Conservation (phyloP, 2,888 invertebrate genomes). For the Drosophila buzzatii region DNA sequence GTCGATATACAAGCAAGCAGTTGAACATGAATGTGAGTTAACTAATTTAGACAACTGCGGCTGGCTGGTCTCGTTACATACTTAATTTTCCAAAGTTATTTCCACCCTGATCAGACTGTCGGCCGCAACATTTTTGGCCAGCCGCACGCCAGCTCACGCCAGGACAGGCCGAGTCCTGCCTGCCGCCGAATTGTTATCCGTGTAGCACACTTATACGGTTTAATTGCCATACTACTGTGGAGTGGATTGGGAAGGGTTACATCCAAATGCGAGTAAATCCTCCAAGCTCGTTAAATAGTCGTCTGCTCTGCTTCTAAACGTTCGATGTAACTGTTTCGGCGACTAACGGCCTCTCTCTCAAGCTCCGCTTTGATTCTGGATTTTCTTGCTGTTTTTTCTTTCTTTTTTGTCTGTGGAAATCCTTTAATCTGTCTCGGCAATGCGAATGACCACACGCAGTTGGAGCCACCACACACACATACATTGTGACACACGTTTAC, state of each 20-base stretch:
- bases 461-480: slow-evolving; percentile 1
- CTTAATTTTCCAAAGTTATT: slow-evolving; percentile 40
- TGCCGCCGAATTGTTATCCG: neutral
- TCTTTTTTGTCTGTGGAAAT: slow-evolving; percentile 42
- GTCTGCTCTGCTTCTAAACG: slow-evolving; percentile 52
- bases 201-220: slow-evolving; percentile 47
- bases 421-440: slow-evolving; percentile 76
- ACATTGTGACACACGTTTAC: slow-evolving; percentile 22
- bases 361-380: slow-evolving; percentile 33
- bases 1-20: slow-evolving; percentile 24
- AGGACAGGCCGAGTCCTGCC: neutral
- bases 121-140: slow-evolving; percentile 42
- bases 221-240: slow-evolving; percentile 56
- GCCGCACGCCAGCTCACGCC: slow-evolving; percentile 24
- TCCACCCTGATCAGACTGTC: slow-evolving; percentile 21
- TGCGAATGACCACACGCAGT: slow-evolving; percentile 51
- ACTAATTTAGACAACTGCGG: slow-evolving; percentile 23
- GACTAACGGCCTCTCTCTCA: slow-evolving; percentile 30
- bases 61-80: slow-evolving; percentile 18
- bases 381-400: slow-evolving; percentile 16
- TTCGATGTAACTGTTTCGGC: slow-evolving; percentile 22
- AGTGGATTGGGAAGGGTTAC: slow-evolving; percentile 24
- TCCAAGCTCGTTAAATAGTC: slow-evolving; percentile 49
- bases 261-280: neutral
- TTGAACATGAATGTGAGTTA: slow-evolving; percentile 32